These are phyloP conservation scores for Psylliodes chrysocephalus DNA, from an alignment of 2,888 invertebrate species.

Conservation along the genomic window DNA sequence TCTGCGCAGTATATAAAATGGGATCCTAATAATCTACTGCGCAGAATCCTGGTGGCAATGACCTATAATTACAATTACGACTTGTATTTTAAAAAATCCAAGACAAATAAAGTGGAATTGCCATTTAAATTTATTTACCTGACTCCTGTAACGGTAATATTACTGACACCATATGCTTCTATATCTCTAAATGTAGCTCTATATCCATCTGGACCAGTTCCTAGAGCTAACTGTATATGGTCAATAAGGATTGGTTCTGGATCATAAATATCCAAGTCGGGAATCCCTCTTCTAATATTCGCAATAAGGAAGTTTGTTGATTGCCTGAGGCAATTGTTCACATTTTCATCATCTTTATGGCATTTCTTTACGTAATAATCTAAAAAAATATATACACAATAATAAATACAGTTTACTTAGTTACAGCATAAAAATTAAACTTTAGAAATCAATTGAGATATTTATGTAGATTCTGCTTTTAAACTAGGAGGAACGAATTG, in stretches of 20 bases:
- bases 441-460: too few species aligned
- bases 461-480: too few species aligned
- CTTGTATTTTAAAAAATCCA: too few species aligned
- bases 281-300: constrained; percentile 78
- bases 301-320: constrained; percentile 80
- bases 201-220: constrained; percentile 85
- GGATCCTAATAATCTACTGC: too few species aligned
- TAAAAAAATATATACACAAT: constrained; percentile 4
- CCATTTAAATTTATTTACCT: too few species aligned
- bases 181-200: constrained; percentile 83
- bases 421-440: too few species aligned
- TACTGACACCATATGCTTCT: constrained; percentile 82
- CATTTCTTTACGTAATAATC: constrained; percentile 79
- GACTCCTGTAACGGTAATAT: constrained; percentile 81
- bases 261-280: constrained; percentile 76
- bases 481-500: too few species aligned
- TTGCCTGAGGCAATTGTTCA: constrained; percentile 78
- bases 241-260: constrained; percentile 86
- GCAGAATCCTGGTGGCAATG: too few species aligned
- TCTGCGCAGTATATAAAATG: too few species aligned
- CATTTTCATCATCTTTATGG: constrained; percentile 73
- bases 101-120: too few species aligned
- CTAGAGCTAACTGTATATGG: constrained; percentile 82
- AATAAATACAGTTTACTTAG: too few species aligned
- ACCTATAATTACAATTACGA: too few species aligned